Evolutionary conservation across 53 echinoderm and acorn worm genomes (phyloP), one percentile per base, ranked within the genome.

Genomic region (Mesocentrotus franciscanus): DNA sequence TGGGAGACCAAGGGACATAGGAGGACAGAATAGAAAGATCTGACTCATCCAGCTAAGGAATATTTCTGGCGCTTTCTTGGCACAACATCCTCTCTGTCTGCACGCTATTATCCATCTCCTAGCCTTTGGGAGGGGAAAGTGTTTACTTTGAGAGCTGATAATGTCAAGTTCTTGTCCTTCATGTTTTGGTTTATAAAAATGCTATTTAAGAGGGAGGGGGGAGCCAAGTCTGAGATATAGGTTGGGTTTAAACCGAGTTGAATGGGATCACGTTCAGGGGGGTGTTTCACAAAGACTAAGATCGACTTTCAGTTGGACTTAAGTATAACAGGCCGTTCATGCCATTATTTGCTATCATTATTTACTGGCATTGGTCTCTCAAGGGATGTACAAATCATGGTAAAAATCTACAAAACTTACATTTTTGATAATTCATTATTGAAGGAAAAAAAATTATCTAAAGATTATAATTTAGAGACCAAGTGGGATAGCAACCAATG

Each of bases 21-120:
- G 20, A 81, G 42, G 7, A 81, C 36, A 81, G 81, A 81, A 81
- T 17, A 81, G 81, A 81, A 81, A 81, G 81, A 9, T 42, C 36
- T 81, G 81, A 81, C 81, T 81, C 81, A 81, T 81, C 81, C 20
- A 27, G 5, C 81, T 17, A 20, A 81, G 81, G 81, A 81, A 81
- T 81, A 81, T 81, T 81, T 36, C 81, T 81, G 81, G 81, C 81
- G 81, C 81, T 81, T 81, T 81, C 81, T 81, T 81, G 81, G 81
- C 81, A 81, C 17, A 1, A 17, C 0, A 3, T 5, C 20, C 42
- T 20, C 18, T 42, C 42, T 81, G 81, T 81, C 81, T 81, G 81
- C 81, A 81, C 81, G 81, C 81, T 12, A 81, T 8, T 39, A 20
- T 42, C 81, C 81, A 39, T 81, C 1, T 5, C 5, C 36, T 10